Conservation (phyloP, 2,113 vertebrate species). For the Ictidomys tridecemlineatus region DNA sequence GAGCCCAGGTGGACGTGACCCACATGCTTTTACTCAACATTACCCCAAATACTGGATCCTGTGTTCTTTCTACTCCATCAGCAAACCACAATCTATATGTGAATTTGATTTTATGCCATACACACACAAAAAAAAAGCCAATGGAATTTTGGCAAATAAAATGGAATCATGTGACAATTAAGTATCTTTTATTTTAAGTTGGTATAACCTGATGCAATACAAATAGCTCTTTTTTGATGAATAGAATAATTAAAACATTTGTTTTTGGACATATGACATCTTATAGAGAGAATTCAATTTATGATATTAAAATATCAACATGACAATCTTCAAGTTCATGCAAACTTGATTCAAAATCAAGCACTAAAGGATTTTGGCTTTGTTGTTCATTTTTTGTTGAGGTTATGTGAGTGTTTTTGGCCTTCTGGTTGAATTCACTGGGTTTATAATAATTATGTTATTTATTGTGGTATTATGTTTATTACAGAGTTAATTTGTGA, state of each 20-base stretch:
- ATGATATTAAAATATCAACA: background rate
- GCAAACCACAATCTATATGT: background rate
- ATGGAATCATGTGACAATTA: background rate
- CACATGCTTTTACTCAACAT: rapidly evolving
- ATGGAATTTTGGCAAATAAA: background rate
- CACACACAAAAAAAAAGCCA: background rate
- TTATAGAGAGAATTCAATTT: background rate
- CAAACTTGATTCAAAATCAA: background rate
- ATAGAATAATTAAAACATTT: background rate
- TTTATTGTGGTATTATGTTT: background rate
- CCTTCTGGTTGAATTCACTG: constrained; percentile 19
- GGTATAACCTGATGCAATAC: background rate
- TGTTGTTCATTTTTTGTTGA: background rate
- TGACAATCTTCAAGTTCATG: background rate
- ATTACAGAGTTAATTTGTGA: background rate
- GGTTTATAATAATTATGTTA: background rate
- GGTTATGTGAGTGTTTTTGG: background rate
- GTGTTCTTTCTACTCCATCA: background rate
- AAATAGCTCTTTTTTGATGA: background rate
- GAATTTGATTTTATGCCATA: background rate
- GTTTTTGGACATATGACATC: background rate
- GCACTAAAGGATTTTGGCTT: background rate
- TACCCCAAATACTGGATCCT: background rate
- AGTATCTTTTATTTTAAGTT: background rate
- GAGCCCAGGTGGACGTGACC: background rate